Evolutionary conservation across 2,113 vertebrate genomes (phyloP), one percentile per base, ranked within the genome.

Genomic region (Lepisosteus oculatus): DNA sequence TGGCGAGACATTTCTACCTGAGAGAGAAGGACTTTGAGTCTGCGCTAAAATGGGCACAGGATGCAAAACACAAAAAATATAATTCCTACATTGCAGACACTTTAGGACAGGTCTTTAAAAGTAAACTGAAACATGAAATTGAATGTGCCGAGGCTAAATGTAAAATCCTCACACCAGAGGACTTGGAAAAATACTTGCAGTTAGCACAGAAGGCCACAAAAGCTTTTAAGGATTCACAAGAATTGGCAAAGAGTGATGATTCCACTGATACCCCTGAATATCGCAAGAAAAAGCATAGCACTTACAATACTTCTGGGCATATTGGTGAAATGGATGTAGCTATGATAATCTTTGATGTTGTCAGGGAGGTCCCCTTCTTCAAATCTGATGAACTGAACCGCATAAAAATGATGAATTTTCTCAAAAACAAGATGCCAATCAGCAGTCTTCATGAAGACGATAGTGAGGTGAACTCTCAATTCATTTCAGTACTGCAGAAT

Each of bases 1-100:
- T 88, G 61, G 85, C 87, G 0, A 83, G 87, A 56, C 85, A 86
- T n/a, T 73, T 83, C 13, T 88, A 78, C 56, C 74, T 86, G 55
- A 74, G 76, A 0, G 76, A 77, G 3, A 55, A 55, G 0, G 78
- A 88, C 73, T 87, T 0, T 65, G 63, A 57, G 15, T 67, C 75
- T 3, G 85, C 85, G 63, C 3, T 79, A n/a, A 70, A 61, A 6
- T 88, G 85, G 85, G 84, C 87, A 9, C 85, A 94, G 85, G 84
- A 70, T 63, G 93, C 94, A 65, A 92, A 81, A 78, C 61, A 6
- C 4, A 86, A 89, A 12, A 87, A 79, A 69, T 14, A 79, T 64
- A 93, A 92, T 76, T 89, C 92, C 6, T 94, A 82, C 75, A 86
- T 87, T 6, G 76, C 81, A 62, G 91, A 94, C 61, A 94, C 93